Base-by-base conservation (phyloP, 2,797 vertebrate genomes). In the Aselliscus stoliczkanus region DNA sequence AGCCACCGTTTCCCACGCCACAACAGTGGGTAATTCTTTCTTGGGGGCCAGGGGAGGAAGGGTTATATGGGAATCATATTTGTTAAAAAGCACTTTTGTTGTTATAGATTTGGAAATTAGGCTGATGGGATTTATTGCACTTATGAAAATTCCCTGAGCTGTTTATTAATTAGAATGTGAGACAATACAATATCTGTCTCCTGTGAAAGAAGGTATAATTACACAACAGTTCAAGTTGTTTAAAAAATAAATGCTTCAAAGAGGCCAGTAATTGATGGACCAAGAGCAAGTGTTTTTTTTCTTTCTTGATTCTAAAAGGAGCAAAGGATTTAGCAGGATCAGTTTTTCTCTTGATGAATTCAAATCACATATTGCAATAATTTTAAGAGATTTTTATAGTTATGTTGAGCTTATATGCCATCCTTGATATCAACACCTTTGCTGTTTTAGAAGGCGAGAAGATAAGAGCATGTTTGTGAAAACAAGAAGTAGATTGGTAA, bases 181-280 rank as follows among this genome's bases (percentile, higher is more conserved):
- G 83, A 96, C 95, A 96, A 96, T 97, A 88, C 96, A 93, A 88
- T 96, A 89, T 94, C 83, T 96, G 93, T 96, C 88, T 97, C 52
- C 89, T 75, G 25, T 52, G 88, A 90, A 96, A 93, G 88, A 94
- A 96, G 67, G 76, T 95, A 1, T 96, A 87, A 96, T 97, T 97
- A 93, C 47, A 96, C 86, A 96, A 92, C 27, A 90, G 85, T 65
- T 88, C 64, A 94, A 91, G 94, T 93, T 86, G 42, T 92, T 95
- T 96, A 88, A 97, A 96, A 96, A 96, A 82, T 50, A 72, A 82
- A 84, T 39, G n/a, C 75, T 97, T 69, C 39, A 65, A 70, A 50
- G 2, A 21, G 1, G 39, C 75, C 50, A 17, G 56, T 88, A 65
- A 52, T 58, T 50, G 77, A 27, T 39, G 64, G 20, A 4, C 52